Conservation (phyloP, 2,888 invertebrate genomes). For the Linyphia triangularis region DNA sequence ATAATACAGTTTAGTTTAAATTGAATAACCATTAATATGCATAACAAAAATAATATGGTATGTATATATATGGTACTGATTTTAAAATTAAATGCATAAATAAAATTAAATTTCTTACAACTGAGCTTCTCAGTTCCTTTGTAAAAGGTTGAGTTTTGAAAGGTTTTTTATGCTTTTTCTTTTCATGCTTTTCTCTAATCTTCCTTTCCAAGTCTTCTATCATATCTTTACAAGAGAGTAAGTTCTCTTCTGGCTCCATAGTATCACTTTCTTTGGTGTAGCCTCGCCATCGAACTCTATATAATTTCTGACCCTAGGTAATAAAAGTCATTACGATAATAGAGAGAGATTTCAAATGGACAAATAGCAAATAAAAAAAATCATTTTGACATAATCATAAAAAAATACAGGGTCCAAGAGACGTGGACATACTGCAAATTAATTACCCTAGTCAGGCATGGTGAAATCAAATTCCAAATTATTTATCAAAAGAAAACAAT, state of each 20-base stretch:
- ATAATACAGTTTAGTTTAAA: not conserved
- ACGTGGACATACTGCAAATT: too few relatives aligned
- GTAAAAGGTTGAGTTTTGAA: slow-evolving; percentile 73
- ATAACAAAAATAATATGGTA: not conserved
- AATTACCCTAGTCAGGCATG: too few relatives aligned
- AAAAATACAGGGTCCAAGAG: too few relatives aligned
- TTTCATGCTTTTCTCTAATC: slow-evolving; percentile 67
- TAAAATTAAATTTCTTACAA: slow-evolving; percentile 35
- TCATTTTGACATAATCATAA: too few relatives aligned
- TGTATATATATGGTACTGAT: not conserved
- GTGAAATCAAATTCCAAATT: too few relatives aligned
- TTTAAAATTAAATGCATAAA: not conserved
- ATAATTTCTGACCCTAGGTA: slow-evolving; percentile 78
- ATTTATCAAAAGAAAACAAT: too few relatives aligned
- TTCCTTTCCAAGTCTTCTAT: slow-evolving; percentile 78
- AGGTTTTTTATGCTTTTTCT: slow-evolving; percentile 76
- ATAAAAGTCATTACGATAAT: too few relatives aligned
- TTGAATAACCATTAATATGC: not conserved
- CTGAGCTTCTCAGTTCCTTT: slow-evolving; percentile 20
- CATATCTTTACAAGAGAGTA: slow-evolving; percentile 79
- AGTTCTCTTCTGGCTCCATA: slow-evolving; percentile 80
- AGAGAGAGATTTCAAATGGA: too few relatives aligned
- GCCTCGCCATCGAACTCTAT: slow-evolving; percentile 80
- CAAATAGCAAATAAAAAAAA: too few relatives aligned
- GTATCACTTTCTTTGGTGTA: slow-evolving; percentile 79